Conservation (phyloP, 1,140 invertebrate species). For the silkworm (Bombyx mori) region DNA sequence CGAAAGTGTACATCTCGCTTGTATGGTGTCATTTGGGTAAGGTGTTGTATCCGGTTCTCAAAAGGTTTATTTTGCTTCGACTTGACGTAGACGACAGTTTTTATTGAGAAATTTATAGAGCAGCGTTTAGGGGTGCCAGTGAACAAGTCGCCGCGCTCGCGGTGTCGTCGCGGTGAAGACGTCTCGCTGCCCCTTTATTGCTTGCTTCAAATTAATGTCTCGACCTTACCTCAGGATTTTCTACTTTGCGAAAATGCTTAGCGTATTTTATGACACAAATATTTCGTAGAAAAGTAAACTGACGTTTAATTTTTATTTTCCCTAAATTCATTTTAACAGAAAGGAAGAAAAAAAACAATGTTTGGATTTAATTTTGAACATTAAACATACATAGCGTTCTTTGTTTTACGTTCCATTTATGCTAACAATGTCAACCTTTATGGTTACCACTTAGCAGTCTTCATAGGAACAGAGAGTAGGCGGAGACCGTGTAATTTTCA, state of each 20-base stretch:
- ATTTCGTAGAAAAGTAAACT: slow-evolving; percentile 48
- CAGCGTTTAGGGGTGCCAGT: slow-evolving; percentile 47
- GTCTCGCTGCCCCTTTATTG: slow-evolving; percentile 62
- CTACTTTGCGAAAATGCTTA: slow-evolving; percentile 61
- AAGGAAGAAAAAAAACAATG: too few species aligned
- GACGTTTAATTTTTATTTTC: slow-evolving; percentile 10
- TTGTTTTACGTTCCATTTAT: too few species aligned
- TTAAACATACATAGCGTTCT: too few species aligned
- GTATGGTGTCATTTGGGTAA: slow-evolving; percentile 15
- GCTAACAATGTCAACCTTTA: too few species aligned
- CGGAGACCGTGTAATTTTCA: slow-evolving; percentile 57
- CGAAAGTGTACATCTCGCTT: slow-evolving; percentile 40
- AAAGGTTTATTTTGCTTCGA: slow-evolving; percentile 45
- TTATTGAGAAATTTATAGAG: slow-evolving; percentile 65
- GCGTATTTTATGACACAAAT: slow-evolving; percentile 61
- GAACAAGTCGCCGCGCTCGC: slow-evolving; percentile 15
- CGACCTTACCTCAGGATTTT: slow-evolving; percentile 54
- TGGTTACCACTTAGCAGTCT: too few species aligned
- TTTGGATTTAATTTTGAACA: too few species aligned
- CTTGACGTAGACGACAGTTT: slow-evolving; percentile 30
- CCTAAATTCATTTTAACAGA: too few species aligned
- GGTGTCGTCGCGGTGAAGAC: slow-evolving; percentile 43
- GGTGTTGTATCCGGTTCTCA: slow-evolving; percentile 26
- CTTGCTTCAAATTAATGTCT: slow-evolving; percentile 67
- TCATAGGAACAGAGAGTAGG: slow-evolving; percentile 7